These are phyloP conservation scores for Podargus strigoides DNA, from an alignment of 2,797 vertebrate genomes.

Conservation along the genomic window DNA sequence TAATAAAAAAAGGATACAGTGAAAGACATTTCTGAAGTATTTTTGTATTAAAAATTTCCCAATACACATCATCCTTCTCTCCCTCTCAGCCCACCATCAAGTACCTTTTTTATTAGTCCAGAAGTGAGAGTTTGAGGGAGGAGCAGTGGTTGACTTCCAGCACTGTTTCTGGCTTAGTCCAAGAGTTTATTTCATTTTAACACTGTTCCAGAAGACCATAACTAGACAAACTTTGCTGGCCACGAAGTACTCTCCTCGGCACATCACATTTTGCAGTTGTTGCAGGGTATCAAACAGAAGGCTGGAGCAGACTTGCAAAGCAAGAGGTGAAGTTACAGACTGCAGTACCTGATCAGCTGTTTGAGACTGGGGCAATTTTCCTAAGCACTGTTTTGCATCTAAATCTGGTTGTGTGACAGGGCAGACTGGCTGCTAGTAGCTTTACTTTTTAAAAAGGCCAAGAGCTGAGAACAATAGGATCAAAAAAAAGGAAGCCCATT, in stretches of 20 bases:
- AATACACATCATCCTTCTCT: background rate
- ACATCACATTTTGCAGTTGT: fast-evolving
- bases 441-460: background rate
- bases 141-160: background rate
- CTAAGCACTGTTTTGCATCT: background rate
- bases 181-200: background rate
- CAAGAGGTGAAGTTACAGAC: fast-evolving
- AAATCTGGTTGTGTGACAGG: background rate
- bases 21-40: fast-evolving
- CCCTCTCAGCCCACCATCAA: background rate
- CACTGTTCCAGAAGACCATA: background rate
- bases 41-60: background rate
- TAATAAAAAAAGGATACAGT: background rate
- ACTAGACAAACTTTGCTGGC: background rate
- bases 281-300: background rate
- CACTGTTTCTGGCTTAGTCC: background rate
- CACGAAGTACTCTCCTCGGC: background rate
- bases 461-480: background rate
- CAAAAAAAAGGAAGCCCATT: background rate
- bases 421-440: background rate
- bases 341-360: fast-evolving
- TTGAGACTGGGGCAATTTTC: background rate
- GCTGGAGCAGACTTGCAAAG: background rate
- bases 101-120: background rate
- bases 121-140: background rate